Base-by-base conservation (phyloP, 2,888 invertebrate species). In the Drosophila paramelanica region DNA sequence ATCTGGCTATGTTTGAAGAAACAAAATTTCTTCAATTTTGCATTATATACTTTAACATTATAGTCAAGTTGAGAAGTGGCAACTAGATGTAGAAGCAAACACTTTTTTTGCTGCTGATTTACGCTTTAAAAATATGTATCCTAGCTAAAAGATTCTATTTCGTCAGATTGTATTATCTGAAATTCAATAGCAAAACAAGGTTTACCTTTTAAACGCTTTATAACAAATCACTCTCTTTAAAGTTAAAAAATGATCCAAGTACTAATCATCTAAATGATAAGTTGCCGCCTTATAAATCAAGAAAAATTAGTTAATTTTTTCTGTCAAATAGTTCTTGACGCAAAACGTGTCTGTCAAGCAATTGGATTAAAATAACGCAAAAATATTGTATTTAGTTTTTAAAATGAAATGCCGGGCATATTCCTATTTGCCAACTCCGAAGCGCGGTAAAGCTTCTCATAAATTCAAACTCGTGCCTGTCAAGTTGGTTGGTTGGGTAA, bases 381-480 rank as follows among this genome's bases (percentile, higher is more conserved):
- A n/a, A 5, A 5, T 6, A 14, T 17, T 25, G 13, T 57, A 50
- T 55, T 57, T 41, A 42, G 13, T 13, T 14, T 31, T 31, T 7
- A n/a, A 43, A 36, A 36, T 11, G 41, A 38, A 59, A 64, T 73
- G 62, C 56, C 55, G 56, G 43, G 13, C 45, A n/a, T 58, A 67
- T 80, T 41, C 55, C 43, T 56, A 53, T 62, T 62, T 61, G 14
- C 20, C 41, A 52, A 73, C 58, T n/a, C 14, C 4, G 13, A 13
- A 52, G 49, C 55, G 49, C 27, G 17, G 39, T 20, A 74, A 72
- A 78, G 56, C 75, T 56, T 38, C n/a, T 53, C 79, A 79, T 82
- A 82, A 82, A 82, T 82, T 81, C 53, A 66, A 70, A 67, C 88
- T 78, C 76, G 86, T 79, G 76, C 47, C 73, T 67, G 85, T 69